Evolutionary conservation across 2,888 invertebrate species (phyloP).

Genomic region (Lasioglossum villosulum): DNA sequence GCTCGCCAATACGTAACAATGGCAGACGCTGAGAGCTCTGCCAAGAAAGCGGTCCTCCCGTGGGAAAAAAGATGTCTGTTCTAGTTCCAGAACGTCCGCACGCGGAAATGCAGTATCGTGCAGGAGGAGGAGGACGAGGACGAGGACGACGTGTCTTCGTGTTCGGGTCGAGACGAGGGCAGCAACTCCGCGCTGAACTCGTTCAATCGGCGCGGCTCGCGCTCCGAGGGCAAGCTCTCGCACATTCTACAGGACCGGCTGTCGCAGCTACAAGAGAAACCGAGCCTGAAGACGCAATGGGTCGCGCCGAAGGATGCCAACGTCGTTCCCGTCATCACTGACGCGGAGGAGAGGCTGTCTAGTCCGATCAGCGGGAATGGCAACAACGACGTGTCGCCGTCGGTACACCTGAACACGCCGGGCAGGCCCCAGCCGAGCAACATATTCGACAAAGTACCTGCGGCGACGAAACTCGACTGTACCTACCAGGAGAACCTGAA

Average conservation of each 20-base stretch:
- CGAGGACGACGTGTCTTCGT: constrained; percentile 90
- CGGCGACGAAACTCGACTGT: constrained; percentile 40
- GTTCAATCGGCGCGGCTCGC: constrained; percentile 89
- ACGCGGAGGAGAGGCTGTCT: constrained; percentile 63
- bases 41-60: constrained; percentile 7
- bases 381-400: constrained; percentile 54
- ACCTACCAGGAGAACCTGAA: constrained; percentile 58
- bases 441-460: constrained; percentile 55
- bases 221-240: constrained; percentile 92
- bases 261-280: constrained; percentile 87
- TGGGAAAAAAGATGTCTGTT: constrained; percentile 11
- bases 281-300: constrained; percentile 75
- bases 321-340: constrained; percentile 38
- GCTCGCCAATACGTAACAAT: background rate
- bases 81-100: constrained; percentile 86
- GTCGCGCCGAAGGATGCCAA: constrained; percentile 64
- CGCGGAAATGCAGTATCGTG: constrained; percentile 95
- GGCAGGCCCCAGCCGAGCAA: constrained; percentile 41
- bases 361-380: constrained; percentile 51
- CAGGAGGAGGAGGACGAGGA: constrained; percentile 97
- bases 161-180: constrained; percentile 86
- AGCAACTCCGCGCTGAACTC: constrained; percentile 84
- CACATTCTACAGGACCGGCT: constrained; percentile 88
- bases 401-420: constrained; percentile 61
- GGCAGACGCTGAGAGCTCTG: constrained; percentile 13